Percentiles rank a stretch among this genome's conserved stretches.
phyloP scores from a whole-genome alignment of 2,113 vertebrate genomes.

The Crotophaga sulcirostris region DNA sequence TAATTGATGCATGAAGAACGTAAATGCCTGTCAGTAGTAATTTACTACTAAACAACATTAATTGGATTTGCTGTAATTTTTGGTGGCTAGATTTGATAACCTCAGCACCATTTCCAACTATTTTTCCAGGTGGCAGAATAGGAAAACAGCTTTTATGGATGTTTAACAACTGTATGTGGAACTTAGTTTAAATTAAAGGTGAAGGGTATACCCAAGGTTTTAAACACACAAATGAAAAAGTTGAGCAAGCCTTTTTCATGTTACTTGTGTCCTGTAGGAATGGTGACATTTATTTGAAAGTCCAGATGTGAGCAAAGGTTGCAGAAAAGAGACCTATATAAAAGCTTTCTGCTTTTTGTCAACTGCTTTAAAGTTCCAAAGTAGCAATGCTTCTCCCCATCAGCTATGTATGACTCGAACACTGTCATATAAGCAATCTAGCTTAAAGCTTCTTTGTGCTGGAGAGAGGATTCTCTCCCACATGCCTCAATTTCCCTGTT shows the following conservation, averaged over 20 bases:
- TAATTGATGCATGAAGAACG: slow-evolving; percentile 56
- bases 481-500: not conserved
- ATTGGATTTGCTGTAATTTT: slow-evolving; percentile 56
- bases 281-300: not conserved
- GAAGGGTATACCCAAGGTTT: not conserved
- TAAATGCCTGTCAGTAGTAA: slow-evolving; percentile 65
- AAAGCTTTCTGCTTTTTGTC: not conserved
- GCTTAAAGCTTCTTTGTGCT: not conserved
- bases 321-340: not conserved
- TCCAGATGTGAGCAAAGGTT: not conserved
- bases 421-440: not conserved
- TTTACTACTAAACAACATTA: slow-evolving; percentile 57
- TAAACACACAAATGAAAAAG: not conserved
- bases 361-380: not conserved
- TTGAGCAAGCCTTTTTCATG: not conserved
- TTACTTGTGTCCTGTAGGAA: not conserved
- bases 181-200: not conserved
- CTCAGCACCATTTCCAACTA: slow-evolving; percentile 28
- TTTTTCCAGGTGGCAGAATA: slow-evolving; percentile 41
- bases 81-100: slow-evolving; percentile 51
- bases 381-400: not conserved
- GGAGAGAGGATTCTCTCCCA: not conserved
- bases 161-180: slow-evolving; percentile 8
- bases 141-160: not conserved
- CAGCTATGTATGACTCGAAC: not conserved